Evolutionary conservation across 2,113 vertebrate species (phyloP).

Genomic region (Grammomys dolichurus): DNA sequence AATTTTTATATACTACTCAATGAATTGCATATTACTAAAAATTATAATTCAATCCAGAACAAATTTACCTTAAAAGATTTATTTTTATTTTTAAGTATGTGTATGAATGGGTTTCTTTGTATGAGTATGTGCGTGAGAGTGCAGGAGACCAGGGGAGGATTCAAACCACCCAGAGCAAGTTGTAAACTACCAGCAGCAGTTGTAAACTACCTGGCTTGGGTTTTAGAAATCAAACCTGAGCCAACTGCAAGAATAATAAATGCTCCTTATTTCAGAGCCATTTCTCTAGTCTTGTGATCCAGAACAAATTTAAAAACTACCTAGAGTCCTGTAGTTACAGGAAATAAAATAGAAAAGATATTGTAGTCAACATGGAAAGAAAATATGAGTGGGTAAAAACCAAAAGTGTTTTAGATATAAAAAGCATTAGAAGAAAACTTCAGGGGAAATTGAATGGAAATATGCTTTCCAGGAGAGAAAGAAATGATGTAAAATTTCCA

Average conservation of each 20-base stretch:
- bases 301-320: neutral
- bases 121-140: too few relatives aligned
- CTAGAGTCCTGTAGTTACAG: neutral
- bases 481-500: neutral
- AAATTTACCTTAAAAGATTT: neutral
- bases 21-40: neutral
- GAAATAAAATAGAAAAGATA: conserved; percentile 37
- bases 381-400: conserved; percentile 3
- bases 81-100: neutral
- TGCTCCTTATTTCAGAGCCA: neutral
- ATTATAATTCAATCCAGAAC: conserved; percentile 17
- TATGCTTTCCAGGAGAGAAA: conserved; percentile 15
- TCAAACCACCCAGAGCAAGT: neutral
- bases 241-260: too few relatives aligned
- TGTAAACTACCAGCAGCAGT: neutral
- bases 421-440: neutral
- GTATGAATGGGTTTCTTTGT: neutral
- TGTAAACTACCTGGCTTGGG: neutral
- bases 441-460: conserved; percentile 24
- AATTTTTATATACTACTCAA: neutral
- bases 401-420: conserved; percentile 23
- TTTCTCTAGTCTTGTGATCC: neutral
- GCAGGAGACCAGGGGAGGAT: neutral
- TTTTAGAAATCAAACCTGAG: neutral
- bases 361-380: neutral